Evolutionary conservation across 2,797 vertebrate genomes (phyloP), one percentile per base, ranked within the genome.

Genomic region (Gymnopithys bicolor): DNA sequence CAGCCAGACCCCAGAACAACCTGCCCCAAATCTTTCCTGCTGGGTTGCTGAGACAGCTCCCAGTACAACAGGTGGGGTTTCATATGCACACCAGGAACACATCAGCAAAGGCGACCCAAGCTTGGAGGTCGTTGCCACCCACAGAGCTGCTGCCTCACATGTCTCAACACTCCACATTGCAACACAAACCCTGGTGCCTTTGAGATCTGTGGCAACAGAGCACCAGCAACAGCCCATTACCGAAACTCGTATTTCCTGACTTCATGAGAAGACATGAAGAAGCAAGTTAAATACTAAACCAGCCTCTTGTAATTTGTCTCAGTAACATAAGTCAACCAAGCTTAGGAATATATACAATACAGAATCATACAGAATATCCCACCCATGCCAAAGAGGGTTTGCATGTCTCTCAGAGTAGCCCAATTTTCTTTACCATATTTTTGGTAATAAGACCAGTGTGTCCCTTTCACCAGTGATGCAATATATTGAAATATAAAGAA

Each of bases 191-290:
- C 19, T 0, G 1, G 55, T 30, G 59, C 67, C 32, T n/a, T 37
- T 39, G 89, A 12, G 16, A 21, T n/a, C 84, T 41, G 58, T n/a
- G 52, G 84, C 21, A 87, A 83, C 1, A 3, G 7, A n/a, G 60
- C 9, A 4, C 28, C 37, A 67, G 77, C 69, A 86, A 39, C 0
- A 46, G 62, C 69, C 49, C 22, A 3, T 52, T 28, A 28, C 74
- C 45, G 71, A 52, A 95, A 96, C 92, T 74, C 90, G 89, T 87
- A 93, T 89, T 93, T 90, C 93, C 79, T 83, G 95, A 93, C 91
- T 87, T 53, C 48, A 25, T 0, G 2, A 75, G 82, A 87, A 73
- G 77, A 79, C 86, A 63, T 32, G 90, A 91, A 91, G 33, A 30
- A 74, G 45, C 92, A 90, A 79, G 90, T 95, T 62, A 84, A 67